Conservation (phyloP, 64 coral and sea anemone genomes). For the Montipora sp. region DNA sequence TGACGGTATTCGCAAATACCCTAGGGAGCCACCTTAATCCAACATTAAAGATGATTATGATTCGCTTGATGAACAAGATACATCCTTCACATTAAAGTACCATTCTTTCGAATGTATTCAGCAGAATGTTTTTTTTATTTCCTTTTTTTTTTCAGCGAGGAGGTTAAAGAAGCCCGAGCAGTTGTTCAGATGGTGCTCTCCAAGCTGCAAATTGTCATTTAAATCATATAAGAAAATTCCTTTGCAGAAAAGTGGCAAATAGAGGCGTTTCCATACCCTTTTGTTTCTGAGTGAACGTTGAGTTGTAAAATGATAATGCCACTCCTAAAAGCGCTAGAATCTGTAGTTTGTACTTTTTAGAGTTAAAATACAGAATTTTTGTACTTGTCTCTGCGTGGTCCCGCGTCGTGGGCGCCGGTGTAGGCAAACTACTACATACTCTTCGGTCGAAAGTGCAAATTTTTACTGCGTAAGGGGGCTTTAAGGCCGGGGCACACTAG, state of each 20-base stretch:
- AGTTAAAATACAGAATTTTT: neutral
- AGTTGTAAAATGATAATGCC: neutral
- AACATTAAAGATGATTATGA: too few species aligned
- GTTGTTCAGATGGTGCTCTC: neutral
- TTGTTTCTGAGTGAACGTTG: neutral
- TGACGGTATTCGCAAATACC: too few species aligned
- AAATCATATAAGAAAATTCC: neutral
- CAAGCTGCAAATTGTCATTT: slow-evolving; percentile 13
- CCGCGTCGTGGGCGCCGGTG: too few species aligned
- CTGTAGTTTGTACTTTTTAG: neutral
- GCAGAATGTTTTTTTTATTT: neutral
- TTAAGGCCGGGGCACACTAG: too few species aligned
- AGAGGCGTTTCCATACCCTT: neutral
- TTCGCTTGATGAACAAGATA: too few species aligned
- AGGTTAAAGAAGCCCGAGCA: neutral
- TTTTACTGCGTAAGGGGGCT: neutral
- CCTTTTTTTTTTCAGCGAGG: neutral
- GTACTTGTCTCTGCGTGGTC: neutral
- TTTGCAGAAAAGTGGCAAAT: neutral
- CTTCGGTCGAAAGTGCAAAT: neutral
- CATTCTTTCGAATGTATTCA: too few species aligned
- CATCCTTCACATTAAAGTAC: too few species aligned
- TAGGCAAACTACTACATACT: neutral
- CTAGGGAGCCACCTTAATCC: too few species aligned
- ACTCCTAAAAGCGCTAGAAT: neutral